These are phyloP conservation scores for Eriocheir sinensis DNA, from an alignment of 1,140 invertebrate genomes.

Conservation along the genomic window DNA sequence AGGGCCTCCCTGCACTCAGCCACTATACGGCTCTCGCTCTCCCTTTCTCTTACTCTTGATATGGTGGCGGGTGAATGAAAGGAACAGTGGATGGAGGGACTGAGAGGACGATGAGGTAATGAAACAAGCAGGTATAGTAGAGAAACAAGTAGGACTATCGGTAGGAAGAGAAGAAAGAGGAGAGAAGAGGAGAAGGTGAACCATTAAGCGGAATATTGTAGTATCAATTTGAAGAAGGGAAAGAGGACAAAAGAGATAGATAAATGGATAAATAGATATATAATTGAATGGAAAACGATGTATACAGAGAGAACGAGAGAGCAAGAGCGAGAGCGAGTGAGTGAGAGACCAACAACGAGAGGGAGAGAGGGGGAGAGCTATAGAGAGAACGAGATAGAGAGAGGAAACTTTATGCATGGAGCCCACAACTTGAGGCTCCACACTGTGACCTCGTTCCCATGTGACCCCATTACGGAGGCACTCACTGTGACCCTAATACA, in stretches of 20 bases:
- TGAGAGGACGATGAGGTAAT: not conserved
- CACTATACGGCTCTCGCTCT: too few relatives aligned
- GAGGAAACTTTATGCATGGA: not conserved
- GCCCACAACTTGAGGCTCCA: not conserved
- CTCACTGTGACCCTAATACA: slow-evolving; percentile 20
- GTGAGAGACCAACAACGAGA: not conserved
- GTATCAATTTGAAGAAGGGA: too few relatives aligned
- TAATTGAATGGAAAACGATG: too few relatives aligned
- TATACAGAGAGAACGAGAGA: not conserved
- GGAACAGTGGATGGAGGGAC: not conserved
- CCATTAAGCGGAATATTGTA: too few relatives aligned
- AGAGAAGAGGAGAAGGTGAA: too few relatives aligned
- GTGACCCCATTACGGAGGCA: not conserved
- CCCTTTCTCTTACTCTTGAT: not conserved
- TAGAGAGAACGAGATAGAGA: too few relatives aligned
- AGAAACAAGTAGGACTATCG: not conserved
- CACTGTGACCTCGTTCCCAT: not conserved
- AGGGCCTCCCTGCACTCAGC: not conserved
- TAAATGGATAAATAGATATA: too few relatives aligned
- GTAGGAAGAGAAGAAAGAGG: not conserved
- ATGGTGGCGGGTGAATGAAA: not conserved
- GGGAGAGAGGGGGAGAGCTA: too few relatives aligned
- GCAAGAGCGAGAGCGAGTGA: not conserved
- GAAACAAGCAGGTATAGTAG: not conserved
- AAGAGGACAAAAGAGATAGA: too few relatives aligned